These are phyloP conservation scores for Machimus atricapillus DNA, from an alignment of 2,888 invertebrate genomes.

Conservation along the genomic window DNA sequence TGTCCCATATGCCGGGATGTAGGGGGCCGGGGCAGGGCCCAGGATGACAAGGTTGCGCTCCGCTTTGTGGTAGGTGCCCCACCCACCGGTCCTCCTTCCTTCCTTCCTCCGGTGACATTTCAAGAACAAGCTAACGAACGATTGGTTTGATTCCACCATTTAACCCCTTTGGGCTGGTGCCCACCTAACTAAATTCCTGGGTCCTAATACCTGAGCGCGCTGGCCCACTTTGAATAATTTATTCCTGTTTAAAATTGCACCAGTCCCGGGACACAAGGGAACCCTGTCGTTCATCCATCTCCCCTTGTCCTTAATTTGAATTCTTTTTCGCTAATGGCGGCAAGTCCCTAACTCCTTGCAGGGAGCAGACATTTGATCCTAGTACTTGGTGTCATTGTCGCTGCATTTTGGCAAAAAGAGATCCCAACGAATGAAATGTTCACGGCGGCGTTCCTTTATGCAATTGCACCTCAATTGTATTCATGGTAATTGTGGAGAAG, in stretches of 20 bases:
- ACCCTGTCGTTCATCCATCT: neutral
- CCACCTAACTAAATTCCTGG: slow-evolving; percentile 4
- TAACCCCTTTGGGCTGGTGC: neutral
- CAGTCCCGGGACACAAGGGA: neutral
- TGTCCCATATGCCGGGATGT: neutral
- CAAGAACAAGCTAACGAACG: slow-evolving; percentile 31
- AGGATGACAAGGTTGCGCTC: neutral
- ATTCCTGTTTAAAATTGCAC: slow-evolving; percentile 17
- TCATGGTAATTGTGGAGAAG: neutral
- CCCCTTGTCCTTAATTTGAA: slow-evolving; percentile 8
- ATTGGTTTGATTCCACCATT: neutral
- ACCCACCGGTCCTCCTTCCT: neutral
- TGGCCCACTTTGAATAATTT: slow-evolving; percentile 33
- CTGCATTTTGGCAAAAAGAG: neutral
- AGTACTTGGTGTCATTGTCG: neutral
- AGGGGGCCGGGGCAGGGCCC: neutral
- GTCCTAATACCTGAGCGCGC: slow-evolving; percentile 10
- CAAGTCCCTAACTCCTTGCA: neutral
- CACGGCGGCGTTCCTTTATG: neutral
- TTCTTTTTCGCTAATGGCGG: slow-evolving; percentile 11
- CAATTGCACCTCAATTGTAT: neutral
- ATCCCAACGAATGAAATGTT: neutral
- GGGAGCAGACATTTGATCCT: neutral
- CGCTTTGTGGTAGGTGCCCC: neutral
- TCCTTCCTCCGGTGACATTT: neutral